A percentile compares a stretch with the other conserved stretches of the same genome.
Evolutionary conservation across 2,113 vertebrate species (phyloP).

Genomic region (Microcebus ravelobensis): DNA sequence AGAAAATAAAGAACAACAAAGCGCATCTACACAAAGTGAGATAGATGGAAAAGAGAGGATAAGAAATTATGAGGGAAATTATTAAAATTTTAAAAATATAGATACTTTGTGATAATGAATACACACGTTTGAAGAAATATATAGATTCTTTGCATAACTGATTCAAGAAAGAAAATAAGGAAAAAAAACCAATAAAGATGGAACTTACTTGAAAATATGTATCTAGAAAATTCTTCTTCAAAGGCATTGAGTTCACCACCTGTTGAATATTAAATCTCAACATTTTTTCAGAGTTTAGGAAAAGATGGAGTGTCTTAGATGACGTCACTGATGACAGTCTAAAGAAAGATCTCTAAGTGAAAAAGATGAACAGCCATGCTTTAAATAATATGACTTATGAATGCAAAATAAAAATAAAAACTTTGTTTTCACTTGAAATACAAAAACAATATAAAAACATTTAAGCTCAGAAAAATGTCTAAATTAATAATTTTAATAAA

Average conservation of each 20-base stretch:
- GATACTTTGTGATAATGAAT: background rate
- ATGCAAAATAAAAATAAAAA: background rate
- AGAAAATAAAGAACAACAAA: background rate
- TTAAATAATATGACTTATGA: background rate
- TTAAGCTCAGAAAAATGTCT: background rate
- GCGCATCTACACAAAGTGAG: background rate
- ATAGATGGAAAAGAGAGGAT: background rate
- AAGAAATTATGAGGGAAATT: background rate
- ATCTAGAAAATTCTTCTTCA: background rate
- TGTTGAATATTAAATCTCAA: background rate
- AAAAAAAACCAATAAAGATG: background rate
- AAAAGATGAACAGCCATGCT: background rate
- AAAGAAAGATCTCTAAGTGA: background rate
- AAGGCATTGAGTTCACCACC: background rate
- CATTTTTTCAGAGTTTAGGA: background rate
- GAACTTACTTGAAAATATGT: background rate
- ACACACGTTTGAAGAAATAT: background rate
- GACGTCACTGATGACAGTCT: background rate
- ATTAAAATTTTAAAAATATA: background rate
- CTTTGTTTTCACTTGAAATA: background rate
- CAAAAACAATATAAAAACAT: background rate
- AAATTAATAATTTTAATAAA: background rate
- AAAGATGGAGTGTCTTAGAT: background rate
- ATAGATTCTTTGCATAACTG: background rate
- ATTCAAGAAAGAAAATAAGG: background rate